Evolutionary conservation across 2,888 invertebrate genomes (phyloP).

Genomic region (Drosophila mimica): DNA sequence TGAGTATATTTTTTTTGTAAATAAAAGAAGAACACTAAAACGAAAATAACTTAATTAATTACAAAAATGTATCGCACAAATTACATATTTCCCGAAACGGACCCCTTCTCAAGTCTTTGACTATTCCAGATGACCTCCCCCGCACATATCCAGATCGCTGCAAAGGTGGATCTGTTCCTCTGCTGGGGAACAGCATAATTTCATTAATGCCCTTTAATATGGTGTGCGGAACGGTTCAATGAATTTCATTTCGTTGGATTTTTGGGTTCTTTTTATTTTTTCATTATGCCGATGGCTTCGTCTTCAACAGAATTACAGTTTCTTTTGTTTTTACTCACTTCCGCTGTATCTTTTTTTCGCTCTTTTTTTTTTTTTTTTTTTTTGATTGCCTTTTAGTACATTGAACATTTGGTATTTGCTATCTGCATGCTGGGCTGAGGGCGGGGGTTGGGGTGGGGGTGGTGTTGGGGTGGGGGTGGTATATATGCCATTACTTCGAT

Average conservation of each 20-base stretch:
- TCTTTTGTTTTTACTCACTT: constrained; percentile 25
- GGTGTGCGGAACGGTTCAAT: constrained; percentile 59
- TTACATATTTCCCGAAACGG: neutral
- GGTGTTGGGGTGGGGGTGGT: neutral
- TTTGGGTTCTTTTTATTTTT: constrained; percentile 43
- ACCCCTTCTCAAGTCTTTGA: neutral
- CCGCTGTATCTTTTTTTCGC: neutral
- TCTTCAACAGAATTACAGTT: constrained; percentile 18
- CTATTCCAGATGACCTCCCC: constrained; percentile 5
- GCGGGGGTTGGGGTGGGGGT: neutral
- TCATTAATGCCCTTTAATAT: constrained; percentile 69
- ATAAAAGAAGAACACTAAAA: fast-evolving
- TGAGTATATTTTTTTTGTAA: too few relatives aligned
- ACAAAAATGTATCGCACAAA: neutral
- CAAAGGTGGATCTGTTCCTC: neutral
- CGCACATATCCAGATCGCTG: neutral
- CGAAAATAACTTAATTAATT: neutral
- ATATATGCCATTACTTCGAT: constrained; percentile 72
- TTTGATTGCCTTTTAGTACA: constrained; percentile 66
- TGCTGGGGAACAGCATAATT: constrained; percentile 56
- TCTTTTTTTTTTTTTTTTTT: constrained; percentile 14
- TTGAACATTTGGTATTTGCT: constrained; percentile 74
- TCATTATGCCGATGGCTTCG: constrained; percentile 69
- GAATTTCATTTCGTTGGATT: constrained; percentile 50
- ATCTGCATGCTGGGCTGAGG: constrained; percentile 41